Base-by-base conservation (phyloP, 2,797 vertebrate species). In the Harpagifer antarcticus region DNA sequence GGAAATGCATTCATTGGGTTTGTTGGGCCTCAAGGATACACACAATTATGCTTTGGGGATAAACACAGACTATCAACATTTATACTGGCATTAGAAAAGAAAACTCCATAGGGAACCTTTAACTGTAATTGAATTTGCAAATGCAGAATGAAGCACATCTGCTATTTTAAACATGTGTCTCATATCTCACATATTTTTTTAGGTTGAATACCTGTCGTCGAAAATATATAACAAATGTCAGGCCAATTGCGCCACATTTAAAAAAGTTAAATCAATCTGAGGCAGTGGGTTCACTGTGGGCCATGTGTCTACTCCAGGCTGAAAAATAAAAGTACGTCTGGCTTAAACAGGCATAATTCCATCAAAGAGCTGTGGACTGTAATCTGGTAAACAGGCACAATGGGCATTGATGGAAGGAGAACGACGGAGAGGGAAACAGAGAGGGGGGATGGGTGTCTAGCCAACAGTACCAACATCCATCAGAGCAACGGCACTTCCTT, bases 311-410 rank as follows among this genome's bases (percentile, higher is more conserved):
- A 74, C 84, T 74, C 77, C 73, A 74, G 81, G 65, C 83, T 59
- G 84, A 73, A 86, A 89, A 88, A 74, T 88, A 83, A 88, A 70
- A 88, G 80, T 82, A 91, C 90, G 79, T 79, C 88, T 87, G 90
- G 88, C 70, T 93, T 92, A 88, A 91, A 88, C 78, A 73, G 84
- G 73, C 71, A 70, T 94, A 93, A 94, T 92, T 92, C 91, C 91
- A 91, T 93, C 93, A 94, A 93, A 93, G 93, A 81, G 48, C 73
- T 72, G 80, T 82, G 88, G 61, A 91, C 89, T 92, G 92, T 93
- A 93, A 93, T 92, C 90, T 94, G 89, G 91, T 91, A 92, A 93
- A 93, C 89, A 91, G 85, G 92, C 90, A 94, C 91, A 94, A 94
- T 93, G 87, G 90, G 86, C 90, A 92, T 88, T 91, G 90, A 92